These are phyloP conservation scores for Agraylea sexmaculata DNA, from an alignment of 1,140 invertebrate genomes.

Conservation along the genomic window DNA sequence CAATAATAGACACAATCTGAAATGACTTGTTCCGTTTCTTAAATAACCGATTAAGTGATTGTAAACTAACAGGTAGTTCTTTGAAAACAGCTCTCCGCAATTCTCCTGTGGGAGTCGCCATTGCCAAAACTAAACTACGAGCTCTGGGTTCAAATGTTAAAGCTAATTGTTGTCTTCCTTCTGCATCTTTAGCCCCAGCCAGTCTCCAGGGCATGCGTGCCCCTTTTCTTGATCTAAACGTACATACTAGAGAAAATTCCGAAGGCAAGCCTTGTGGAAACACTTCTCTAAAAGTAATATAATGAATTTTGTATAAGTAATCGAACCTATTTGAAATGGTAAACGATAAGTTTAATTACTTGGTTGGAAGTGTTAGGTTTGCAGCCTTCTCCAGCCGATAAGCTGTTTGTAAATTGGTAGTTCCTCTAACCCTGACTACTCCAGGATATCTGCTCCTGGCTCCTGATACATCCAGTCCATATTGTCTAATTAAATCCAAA, in stretches of 20 bases:
- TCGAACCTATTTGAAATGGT: background rate
- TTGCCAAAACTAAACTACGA: conserved; percentile 49
- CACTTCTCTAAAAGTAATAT: conserved; percentile 27
- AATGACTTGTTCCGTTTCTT: too few relatives aligned
- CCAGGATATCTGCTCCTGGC: conserved; percentile 42
- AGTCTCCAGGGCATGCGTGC: conserved; percentile 59
- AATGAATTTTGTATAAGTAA: conserved; percentile 2
- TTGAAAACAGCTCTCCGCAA: conserved; percentile 14
- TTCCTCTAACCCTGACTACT: conserved; percentile 57
- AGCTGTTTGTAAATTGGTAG: conserved; percentile 61
- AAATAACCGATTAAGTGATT: background rate
- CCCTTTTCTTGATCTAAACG: conserved; percentile 45
- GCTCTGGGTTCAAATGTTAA: conserved; percentile 54
- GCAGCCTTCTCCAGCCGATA: conserved; percentile 59
- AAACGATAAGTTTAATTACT: conserved; percentile 33
- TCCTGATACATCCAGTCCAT: conserved; percentile 52
- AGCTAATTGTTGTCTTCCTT: conserved; percentile 47
- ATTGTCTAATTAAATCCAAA: conserved; percentile 68
- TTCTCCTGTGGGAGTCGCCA: conserved; percentile 23
- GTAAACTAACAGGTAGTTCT: conserved; percentile 13
- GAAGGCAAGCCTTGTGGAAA: conserved; percentile 32
- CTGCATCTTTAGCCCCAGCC: conserved; percentile 46
- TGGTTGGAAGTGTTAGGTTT: conserved; percentile 56
- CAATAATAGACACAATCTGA: too few relatives aligned
- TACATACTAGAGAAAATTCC: conserved; percentile 44